Evolutionary conservation across 2,888 invertebrate species (phyloP).

Genomic region (Lasioglossum pauxillum): DNA sequence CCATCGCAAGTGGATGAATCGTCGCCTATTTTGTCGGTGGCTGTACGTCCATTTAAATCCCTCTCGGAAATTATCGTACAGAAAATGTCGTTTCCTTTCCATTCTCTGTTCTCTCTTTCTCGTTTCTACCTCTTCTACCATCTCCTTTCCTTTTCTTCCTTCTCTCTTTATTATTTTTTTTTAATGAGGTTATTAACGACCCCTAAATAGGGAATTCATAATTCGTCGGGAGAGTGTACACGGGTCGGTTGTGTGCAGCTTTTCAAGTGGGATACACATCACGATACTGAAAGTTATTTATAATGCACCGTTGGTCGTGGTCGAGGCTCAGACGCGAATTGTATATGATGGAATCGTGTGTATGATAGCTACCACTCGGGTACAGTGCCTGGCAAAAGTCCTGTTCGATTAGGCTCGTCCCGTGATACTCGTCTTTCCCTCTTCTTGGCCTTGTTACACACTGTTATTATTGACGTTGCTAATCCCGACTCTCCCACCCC

Average conservation of each 20-base stretch:
- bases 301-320: conserved; percentile 73
- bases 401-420: conserved; percentile 45
- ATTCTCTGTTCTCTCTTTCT: background rate
- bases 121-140: background rate
- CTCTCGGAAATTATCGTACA: background rate
- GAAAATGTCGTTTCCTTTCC: conserved; percentile 5
- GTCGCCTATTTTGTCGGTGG: background rate
- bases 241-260: conserved; percentile 45
- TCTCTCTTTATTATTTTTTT: background rate
- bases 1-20: conserved; percentile 9
- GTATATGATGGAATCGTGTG: conserved; percentile 73
- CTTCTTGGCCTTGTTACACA: conserved; percentile 56
- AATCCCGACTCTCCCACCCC: conserved; percentile 22
- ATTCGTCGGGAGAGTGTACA: conserved; percentile 48
- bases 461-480: conserved; percentile 58
- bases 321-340: conserved; percentile 73
- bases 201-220: conserved; percentile 47
- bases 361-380: conserved; percentile 70
- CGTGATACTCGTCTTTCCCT: conserved; percentile 22
- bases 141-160: background rate
- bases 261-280: conserved; percentile 66
- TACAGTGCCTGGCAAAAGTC: conserved; percentile 67
- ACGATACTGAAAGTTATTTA: conserved; percentile 77
- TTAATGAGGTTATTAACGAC: conserved; percentile 27
- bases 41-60: conserved; percentile 18